phyloP scores from a whole-genome alignment of 1,140 invertebrate genomes.

The Hylaeus anthracinus region DNA sequence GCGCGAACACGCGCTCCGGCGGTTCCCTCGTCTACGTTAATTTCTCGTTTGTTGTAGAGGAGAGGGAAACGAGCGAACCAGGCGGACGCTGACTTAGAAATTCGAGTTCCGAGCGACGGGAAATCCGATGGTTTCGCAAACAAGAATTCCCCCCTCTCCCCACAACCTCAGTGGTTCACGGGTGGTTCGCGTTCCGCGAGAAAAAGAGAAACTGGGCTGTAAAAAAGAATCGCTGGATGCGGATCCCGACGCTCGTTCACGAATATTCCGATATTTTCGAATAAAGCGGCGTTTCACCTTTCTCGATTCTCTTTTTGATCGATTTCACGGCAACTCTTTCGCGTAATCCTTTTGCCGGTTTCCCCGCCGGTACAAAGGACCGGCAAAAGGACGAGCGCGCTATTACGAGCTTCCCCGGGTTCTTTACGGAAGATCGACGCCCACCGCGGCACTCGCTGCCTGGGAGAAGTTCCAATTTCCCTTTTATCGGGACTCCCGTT shows the following conservation, averaged over 20 bases:
- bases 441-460: constrained; percentile 9
- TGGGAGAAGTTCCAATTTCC: constrained; percentile 41
- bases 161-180: neutral
- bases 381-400: neutral
- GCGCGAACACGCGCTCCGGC: constrained; percentile 11
- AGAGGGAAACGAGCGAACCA: too few relatives aligned
- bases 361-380: neutral
- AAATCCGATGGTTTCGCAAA: neutral
- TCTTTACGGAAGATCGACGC: constrained; percentile 41
- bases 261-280: constrained; percentile 6
- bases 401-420: constrained; percentile 16
- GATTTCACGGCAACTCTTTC: constrained; percentile 31
- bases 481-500: constrained; percentile 49
- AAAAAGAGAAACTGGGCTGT: neutral
- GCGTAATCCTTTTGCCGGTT: constrained; percentile 15
- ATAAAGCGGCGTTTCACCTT: neutral
- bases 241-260: neutral
- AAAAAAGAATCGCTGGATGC: too few relatives aligned
- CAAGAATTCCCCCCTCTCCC: neutral
- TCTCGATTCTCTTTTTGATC: constrained; percentile 3
- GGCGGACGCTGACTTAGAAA: neutral
- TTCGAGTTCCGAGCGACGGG: neutral
- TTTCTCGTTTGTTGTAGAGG: constrained; percentile 10
- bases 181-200: neutral
- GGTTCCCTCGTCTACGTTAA: neutral